A percentile compares a stretch with the other conserved stretches of the same genome.
Evolutionary conservation across 2,797 vertebrate species (phyloP).

Genomic region (Sebastes miniatus): DNA sequence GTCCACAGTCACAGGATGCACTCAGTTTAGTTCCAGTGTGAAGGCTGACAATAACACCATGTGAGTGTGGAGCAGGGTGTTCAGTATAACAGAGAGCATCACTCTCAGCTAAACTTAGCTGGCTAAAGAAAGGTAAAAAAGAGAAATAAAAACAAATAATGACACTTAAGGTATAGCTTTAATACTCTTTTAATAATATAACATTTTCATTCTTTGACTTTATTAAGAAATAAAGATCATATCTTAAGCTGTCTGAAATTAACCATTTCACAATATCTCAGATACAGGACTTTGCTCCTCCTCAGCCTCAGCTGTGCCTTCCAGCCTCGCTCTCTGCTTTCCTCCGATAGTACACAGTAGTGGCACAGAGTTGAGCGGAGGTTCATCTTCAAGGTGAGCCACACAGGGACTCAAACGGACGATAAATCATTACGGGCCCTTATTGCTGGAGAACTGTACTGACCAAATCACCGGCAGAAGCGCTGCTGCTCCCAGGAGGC

Average conservation of each 20-base stretch:
- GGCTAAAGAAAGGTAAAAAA: neutral
- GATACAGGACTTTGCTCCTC: neutral
- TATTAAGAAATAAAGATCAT: neutral
- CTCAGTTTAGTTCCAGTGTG: neutral
- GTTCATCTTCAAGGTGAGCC: constrained; percentile 56
- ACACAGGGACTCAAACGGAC: constrained; percentile 39
- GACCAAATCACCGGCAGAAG: constrained; percentile 55
- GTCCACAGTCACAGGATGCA: neutral
- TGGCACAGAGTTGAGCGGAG: constrained; percentile 19
- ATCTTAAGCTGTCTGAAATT: neutral
- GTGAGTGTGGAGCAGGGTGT: neutral
- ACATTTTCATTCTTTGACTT: neutral
- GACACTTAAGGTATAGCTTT: neutral
- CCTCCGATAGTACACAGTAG: constrained; percentile 11
- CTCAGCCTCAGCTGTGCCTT: neutral
- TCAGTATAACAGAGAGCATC: neutral
- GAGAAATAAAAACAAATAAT: neutral
- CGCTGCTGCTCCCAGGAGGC: constrained; percentile 45
- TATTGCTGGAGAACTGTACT: constrained; percentile 25
- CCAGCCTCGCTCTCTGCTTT: neutral
- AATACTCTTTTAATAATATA: neutral
- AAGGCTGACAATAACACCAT: neutral
- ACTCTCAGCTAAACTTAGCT: neutral
- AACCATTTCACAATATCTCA: neutral
- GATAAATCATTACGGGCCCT: constrained; percentile 56